These are phyloP conservation scores for Bombus difficillimus DNA, from an alignment of 1,140 invertebrate species.

Conservation along the genomic window DNA sequence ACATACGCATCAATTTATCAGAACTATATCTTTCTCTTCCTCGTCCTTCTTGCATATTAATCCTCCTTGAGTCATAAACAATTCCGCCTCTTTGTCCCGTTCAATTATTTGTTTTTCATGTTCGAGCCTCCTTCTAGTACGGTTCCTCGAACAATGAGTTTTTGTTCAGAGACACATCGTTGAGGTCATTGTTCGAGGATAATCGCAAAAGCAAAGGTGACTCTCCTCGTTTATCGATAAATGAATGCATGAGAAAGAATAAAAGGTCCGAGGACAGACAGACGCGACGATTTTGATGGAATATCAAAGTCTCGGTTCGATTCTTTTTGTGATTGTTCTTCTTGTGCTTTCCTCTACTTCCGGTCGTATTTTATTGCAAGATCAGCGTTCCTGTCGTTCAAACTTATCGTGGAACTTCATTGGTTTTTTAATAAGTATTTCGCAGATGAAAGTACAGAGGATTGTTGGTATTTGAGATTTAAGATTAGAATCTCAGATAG, in stretches of 20 bases:
- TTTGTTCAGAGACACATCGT: background rate
- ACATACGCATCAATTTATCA: background rate
- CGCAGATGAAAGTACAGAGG: too few relatives aligned
- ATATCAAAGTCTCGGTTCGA: background rate
- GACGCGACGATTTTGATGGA: background rate
- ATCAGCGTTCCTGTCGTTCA: background rate
- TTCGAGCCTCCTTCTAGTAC: background rate
- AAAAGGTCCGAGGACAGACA: too few relatives aligned
- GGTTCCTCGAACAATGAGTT: background rate
- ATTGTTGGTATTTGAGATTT: background rate
- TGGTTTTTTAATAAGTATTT: background rate
- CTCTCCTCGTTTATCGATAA: background rate
- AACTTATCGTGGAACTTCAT: background rate
- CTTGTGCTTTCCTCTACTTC: background rate
- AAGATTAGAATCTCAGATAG: background rate
- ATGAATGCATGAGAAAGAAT: background rate
- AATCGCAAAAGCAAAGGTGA: background rate
- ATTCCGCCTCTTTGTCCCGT: background rate
- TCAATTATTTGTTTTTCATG: background rate
- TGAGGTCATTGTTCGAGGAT: constrained; percentile 12
- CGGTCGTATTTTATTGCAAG: background rate
- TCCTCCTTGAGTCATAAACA: background rate
- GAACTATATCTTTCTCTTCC: background rate
- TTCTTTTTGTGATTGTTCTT: background rate
- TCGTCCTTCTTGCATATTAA: background rate